Evolutionary conservation across 1,140 invertebrate species (phyloP).

Genomic region (Homarus americanus): DNA sequence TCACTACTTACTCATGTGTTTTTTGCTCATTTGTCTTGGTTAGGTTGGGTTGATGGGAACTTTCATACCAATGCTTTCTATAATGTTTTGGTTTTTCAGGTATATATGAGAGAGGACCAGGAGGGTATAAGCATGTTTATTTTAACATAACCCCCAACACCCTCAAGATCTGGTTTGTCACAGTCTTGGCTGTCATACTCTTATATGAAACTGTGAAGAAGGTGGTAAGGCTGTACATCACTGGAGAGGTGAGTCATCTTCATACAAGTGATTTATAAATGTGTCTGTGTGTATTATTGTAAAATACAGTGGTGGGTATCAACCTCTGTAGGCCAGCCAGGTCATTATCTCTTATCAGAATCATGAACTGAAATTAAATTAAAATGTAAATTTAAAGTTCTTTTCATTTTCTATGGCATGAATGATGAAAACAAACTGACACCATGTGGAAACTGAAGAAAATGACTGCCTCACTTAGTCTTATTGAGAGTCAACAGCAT

Average conservation of each 20-base stretch:
- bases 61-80: no score
- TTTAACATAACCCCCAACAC: constrained; percentile 88
- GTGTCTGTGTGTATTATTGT: background rate
- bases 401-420: no score
- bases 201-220: constrained; percentile 87
- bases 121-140: constrained; percentile 89
- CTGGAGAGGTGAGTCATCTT: background rate
- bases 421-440: no score
- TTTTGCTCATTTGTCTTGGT: no score
- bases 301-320: background rate
- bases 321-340: background rate
- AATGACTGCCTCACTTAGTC: no score
- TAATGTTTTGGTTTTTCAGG: constrained; percentile 80
- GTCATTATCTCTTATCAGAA: no score
- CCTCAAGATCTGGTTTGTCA: constrained; percentile 87
- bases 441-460: no score
- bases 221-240: constrained; percentile 81
- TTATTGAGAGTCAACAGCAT: no score
- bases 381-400: no score
- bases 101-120: constrained; percentile 86
- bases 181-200: constrained; percentile 83
- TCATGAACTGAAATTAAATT: no score
- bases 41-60: no score
- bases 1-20: no score
- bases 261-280: background rate